Conservation (phyloP, 2,113 vertebrate genomes). For the Platichthys flesus region DNA sequence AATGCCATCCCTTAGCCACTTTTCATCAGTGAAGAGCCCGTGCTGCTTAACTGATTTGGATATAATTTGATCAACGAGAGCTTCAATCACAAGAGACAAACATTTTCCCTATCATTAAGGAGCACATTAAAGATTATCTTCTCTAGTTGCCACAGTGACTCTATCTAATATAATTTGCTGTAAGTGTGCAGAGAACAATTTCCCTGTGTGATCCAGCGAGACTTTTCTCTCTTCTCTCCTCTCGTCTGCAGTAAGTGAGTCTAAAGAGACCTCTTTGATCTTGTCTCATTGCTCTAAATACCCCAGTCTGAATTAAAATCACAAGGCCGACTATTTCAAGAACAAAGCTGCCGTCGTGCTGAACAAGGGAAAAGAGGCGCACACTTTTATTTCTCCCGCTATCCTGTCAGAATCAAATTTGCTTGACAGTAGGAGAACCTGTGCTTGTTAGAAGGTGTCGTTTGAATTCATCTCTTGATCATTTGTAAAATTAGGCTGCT, state of each 20-base stretch:
- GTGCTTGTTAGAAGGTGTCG: constrained; percentile 45
- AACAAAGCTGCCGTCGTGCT: constrained; percentile 76
- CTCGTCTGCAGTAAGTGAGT: constrained; percentile 71
- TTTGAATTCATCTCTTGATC: constrained; percentile 20
- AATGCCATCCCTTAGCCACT: constrained; percentile 71
- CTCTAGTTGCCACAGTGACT: constrained; percentile 72
- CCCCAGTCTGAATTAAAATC: constrained; percentile 78
- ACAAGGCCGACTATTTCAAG: constrained; percentile 78
- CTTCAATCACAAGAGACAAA: constrained; percentile 82
- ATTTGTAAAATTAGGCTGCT: constrained; percentile 1
- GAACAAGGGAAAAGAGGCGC: constrained; percentile 68
- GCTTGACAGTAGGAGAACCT: constrained; percentile 22
- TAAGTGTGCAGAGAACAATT: constrained; percentile 72
- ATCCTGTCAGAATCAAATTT: constrained; percentile 49
- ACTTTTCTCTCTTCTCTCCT: constrained; percentile 59
- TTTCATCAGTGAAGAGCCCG: constrained; percentile 70
- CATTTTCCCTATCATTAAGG: constrained; percentile 83
- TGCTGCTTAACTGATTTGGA: constrained; percentile 69
- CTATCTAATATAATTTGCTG: constrained; percentile 77
- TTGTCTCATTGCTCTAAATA: constrained; percentile 75
- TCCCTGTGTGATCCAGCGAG: constrained; percentile 74
- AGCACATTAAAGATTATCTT: constrained; percentile 78
- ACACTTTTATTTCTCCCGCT: constrained; percentile 55
- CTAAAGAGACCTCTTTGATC: constrained; percentile 82
- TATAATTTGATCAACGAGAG: constrained; percentile 78